phyloP scores from a whole-genome alignment of 2,113 vertebrate genomes.

The Chinchilla lanigera region DNA sequence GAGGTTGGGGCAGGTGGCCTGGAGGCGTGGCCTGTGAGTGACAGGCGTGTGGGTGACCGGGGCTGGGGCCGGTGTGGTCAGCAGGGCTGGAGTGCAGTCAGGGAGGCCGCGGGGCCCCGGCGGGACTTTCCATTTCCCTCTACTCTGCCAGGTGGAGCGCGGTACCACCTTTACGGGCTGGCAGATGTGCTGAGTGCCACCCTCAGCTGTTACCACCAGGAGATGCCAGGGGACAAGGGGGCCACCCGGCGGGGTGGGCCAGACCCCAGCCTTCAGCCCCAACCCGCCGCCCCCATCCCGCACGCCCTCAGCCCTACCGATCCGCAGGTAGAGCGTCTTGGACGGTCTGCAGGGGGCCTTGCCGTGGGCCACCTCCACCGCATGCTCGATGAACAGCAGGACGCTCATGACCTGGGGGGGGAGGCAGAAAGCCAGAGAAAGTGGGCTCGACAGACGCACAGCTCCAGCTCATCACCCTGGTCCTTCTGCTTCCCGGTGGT shows the following conservation, averaged over 20 bases:
- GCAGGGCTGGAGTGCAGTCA: not conserved
- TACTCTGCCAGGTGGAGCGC: not conserved
- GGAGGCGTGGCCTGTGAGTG: not conserved
- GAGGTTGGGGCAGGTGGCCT: not conserved
- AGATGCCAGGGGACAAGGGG: too few relatives aligned
- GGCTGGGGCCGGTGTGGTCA: too few relatives aligned
- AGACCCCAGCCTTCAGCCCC: not conserved
- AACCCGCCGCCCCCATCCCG: too few relatives aligned
- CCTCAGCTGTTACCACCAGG: not conserved
- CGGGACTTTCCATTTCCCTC: not conserved
- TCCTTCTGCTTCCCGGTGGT: not conserved
- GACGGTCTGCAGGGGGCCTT: conserved; percentile 83
- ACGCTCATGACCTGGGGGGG: conserved; percentile 83
- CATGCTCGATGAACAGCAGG: conserved; percentile 85
- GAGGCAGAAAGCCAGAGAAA: not conserved
- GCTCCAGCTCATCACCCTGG: not conserved
- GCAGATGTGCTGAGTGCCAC: not conserved
- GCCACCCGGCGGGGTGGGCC: not conserved
- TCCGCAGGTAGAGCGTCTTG: conserved; percentile 79
- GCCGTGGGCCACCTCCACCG: conserved; percentile 82
- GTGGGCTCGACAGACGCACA: not conserved
- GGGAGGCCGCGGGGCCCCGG: not conserved
- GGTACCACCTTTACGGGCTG: not conserved
- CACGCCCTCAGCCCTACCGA: conserved; percentile 69
- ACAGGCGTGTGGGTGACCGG: not conserved